Conservation (phyloP, 2,797 vertebrate genomes). For the Adrianichthys oophorus region DNA sequence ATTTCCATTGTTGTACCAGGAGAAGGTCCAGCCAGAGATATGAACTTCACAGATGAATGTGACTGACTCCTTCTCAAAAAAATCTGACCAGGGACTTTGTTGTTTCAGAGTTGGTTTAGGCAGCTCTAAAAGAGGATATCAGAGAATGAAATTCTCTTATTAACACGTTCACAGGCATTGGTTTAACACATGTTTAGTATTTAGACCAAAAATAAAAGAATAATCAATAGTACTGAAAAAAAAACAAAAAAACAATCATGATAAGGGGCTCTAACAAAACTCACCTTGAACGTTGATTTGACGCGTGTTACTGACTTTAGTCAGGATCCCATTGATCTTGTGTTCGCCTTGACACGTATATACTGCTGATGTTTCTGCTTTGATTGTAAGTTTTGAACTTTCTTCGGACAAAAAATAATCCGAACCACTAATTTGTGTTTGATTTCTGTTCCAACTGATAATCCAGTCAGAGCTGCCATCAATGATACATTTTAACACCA, state of each 20-base stretch:
- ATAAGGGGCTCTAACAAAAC: not conserved
- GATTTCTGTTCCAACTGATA: constrained; percentile 46
- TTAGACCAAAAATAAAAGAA: no score
- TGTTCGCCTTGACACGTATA: constrained; percentile 58
- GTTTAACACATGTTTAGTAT: no score
- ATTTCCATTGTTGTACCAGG: constrained; percentile 34
- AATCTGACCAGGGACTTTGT: constrained; percentile 27
- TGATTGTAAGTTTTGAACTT: constrained; percentile 25
- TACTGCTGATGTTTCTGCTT: not conserved
- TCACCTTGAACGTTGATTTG: constrained; percentile 36
- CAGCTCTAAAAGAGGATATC: constrained; percentile 37
- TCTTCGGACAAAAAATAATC: constrained; percentile 2
- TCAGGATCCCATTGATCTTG: not conserved
- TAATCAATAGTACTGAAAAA: no score
- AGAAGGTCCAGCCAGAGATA: constrained; percentile 29
- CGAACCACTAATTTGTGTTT: accelerated
- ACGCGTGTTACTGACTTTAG: not conserved
- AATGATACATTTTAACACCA: constrained; percentile 43
- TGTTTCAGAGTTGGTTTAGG: constrained; percentile 31
- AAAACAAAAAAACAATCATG: not conserved
- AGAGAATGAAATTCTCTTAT: not conserved
- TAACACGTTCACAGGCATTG: not conserved
- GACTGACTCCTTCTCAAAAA: constrained; percentile 55
- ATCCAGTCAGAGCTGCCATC: constrained; percentile 28
- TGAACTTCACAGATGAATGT: constrained; percentile 27